Conservation (phyloP, 1,140 invertebrate species). For the Argopecten irradians region DNA sequence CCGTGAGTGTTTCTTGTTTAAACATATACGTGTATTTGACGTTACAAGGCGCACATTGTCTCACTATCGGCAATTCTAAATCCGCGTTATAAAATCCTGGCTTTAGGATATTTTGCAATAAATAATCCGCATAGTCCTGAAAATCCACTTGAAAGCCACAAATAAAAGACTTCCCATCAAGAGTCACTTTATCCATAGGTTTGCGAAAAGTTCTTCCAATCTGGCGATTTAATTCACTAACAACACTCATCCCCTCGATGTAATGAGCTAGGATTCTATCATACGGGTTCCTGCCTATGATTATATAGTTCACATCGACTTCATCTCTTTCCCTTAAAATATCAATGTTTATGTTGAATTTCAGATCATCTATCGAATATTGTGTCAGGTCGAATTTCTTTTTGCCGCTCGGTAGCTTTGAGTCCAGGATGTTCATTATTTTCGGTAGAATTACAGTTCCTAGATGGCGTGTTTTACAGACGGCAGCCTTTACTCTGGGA, state of each 20-base stretch:
- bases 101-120: background rate
- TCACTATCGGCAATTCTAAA: background rate
- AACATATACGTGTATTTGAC: background rate
- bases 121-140: background rate
- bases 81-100: background rate
- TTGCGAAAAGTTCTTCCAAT: background rate
- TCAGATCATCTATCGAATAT: background rate
- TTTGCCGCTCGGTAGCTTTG: background rate
- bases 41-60: background rate
- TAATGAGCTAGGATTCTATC: background rate
- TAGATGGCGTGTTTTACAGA: background rate
- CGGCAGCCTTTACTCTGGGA: background rate
- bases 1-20: background rate
- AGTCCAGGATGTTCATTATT: background rate
- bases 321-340: background rate
- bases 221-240: background rate
- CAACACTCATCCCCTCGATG: background rate
- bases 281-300: background rate
- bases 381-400: background rate
- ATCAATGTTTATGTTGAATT: background rate
- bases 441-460: background rate
- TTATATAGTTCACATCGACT: background rate
- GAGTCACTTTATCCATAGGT: background rate
- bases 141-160: conserved; percentile 15
- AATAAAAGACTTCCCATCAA: background rate